Percentiles rank a stretch among this genome's conserved stretches.
phyloP scores from a whole-genome alignment of 2,888 invertebrate species.

The Spialia ferax region DNA sequence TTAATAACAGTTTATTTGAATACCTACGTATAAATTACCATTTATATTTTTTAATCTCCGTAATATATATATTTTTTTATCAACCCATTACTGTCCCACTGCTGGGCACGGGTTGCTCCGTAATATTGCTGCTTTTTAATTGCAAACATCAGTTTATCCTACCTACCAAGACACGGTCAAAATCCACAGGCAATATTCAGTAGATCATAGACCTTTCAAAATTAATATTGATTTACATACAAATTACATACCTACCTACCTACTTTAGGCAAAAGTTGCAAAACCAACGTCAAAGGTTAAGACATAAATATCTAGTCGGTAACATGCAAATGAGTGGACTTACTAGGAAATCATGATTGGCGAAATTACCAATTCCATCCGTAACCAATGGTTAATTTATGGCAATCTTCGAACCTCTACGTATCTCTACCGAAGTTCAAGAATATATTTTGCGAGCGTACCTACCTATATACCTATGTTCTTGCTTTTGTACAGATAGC shows the following conservation, averaged over 20 bases:
- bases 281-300: conserved; percentile 12
- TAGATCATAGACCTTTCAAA: conserved; percentile 14
- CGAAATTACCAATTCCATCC: conserved; percentile 31
- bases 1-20: no score
- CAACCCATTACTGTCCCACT: no score
- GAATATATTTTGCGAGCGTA: background rate
- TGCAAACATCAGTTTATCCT: no score
- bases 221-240: conserved; percentile 23
- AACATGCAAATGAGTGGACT: conserved; percentile 26
- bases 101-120: no score
- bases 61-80: no score
- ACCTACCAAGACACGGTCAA: background rate
- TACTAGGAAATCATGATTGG: conserved; percentile 25
- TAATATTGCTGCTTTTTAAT: no score
- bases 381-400: conserved; percentile 35
- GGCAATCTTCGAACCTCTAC: conserved; percentile 16
- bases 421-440: background rate
- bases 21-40: no score
- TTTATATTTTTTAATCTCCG: no score
- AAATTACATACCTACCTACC: no score
- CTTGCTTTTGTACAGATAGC: background rate
- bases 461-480: no score
- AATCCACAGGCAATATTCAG: background rate
- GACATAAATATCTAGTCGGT: conserved; percentile 8
- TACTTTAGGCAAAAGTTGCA: conserved; percentile 6